phyloP scores from a whole-genome alignment of 2,797 vertebrate genomes.

The Chaetophractus vellerosus region DNA sequence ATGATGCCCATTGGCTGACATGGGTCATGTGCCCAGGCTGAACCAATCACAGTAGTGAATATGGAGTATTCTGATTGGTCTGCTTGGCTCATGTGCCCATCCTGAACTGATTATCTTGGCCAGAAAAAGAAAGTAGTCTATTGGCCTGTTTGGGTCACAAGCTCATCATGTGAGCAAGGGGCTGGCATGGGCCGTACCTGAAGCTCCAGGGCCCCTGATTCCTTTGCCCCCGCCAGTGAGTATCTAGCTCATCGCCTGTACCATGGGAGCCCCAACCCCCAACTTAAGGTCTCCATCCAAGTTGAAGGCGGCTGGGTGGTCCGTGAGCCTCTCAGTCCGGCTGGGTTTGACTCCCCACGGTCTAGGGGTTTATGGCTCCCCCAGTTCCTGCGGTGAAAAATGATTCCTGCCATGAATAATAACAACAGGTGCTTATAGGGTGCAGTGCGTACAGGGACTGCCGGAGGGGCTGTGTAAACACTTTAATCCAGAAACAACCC shows the following conservation, averaged over 20 bases:
- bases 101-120: neutral
- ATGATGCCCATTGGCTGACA: no score
- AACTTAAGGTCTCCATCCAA: neutral
- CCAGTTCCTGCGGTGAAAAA: neutral
- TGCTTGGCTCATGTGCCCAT: neutral
- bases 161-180: neutral
- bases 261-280: neutral
- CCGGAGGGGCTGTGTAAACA: no score
- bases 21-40: neutral
- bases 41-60: neutral
- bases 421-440: fast-evolving
- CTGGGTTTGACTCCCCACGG: neutral
- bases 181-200: neutral
- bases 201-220: fast-evolving
- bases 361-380: neutral
- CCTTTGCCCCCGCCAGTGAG: fast-evolving
- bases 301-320: neutral
- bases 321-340: neutral
- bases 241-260: neutral
- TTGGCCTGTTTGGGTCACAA: neutral
- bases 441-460: no score
- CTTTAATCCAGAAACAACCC: neutral
- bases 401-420: neutral
- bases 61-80: neutral
- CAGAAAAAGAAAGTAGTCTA: neutral